Base-by-base conservation (phyloP, 2,888 invertebrate genomes). In the Oxyscelio sp. region DNA sequence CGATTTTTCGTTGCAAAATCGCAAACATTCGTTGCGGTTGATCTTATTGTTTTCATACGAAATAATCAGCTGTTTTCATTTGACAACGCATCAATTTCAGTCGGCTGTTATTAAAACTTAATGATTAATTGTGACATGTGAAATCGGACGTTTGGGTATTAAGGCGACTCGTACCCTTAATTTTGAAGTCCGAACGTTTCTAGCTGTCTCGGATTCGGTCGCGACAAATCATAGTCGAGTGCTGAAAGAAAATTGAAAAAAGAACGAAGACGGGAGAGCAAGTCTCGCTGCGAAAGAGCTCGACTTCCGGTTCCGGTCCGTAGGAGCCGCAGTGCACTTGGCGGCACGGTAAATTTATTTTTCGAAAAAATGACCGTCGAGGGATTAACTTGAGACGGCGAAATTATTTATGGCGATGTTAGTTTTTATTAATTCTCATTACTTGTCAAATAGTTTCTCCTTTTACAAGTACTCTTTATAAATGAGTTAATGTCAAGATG, bases 231-330 rank as follows among this genome's bases (percentile, higher is more conserved):
- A 63, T n/a, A n/a, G 50, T 27, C 52, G 13, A 48, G 24, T 19
- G 43, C n/a, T 15, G 27, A 75, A 63, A 34, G 56, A 56, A 65
- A 65, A 48, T 22, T 45, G 38, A 45, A 65, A 54, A 65, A 63
- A 61, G 38, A 27, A 13, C 24, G 17, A 45, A 45, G 48, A 38
- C 50, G n/a, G 50, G 24, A 52, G 22, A n/a, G 22, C 19, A 40
- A 48, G 21, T 56, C 56, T 65, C 52, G 45, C 63, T 65, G 48
- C 38, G 38, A 38, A 48, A 31, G 61, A 31, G 59, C 68, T 52
- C 43, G 50, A 68, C 77, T 68, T 77, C 77, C 77, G 59, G 58
- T 68, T 77, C 77, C 68, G 68, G 68, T 40, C 43, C 48, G 45
- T 8, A 50, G 77, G 66, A 66, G 58, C 31, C 40, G 31, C 66